Base-by-base conservation (phyloP, 2,797 vertebrate genomes). In the Hybognathus amarus region DNA sequence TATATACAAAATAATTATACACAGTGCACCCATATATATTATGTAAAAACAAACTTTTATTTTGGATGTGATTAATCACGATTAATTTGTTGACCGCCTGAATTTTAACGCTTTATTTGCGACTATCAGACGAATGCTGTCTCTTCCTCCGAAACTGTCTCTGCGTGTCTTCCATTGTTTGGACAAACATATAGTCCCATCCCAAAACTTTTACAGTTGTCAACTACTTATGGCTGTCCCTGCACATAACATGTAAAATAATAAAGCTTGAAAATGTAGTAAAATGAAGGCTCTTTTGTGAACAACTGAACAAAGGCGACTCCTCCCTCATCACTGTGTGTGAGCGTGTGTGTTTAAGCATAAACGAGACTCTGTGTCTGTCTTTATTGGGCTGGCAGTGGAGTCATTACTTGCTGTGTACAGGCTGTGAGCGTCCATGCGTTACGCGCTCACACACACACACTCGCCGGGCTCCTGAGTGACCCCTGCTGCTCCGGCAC, bases 401-500 rank as follows among this genome's bases (percentile, higher is more conserved):
- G 91, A 93, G 91, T 93, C 92, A 92, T 94, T 94, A 94, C 89
- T 88, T 88, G 87, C 90, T 91, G 90, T 90, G 91, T 92, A 92
- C 91, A 92, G 92, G 90, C 89, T 88, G 92, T 90, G 91, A 90
- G 91, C 91, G 87, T 81, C 91, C 92, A 94, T 92, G 93, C 93
- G 86, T 95, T 93, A 91, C 92, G 84, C 90, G n/a, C 63, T 70
- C 36, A 56, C 67, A 45, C 45, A 47, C 45, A 47, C 80, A 76
- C 64, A 52, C 52, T 92, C 90, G 88, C 92, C 87, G 92, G 90
- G 92, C 91, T 93, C 93, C 92, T 94, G 73, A 94, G 92, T 95
- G 95, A 95, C 94, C 95, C 94, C 95, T 94, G 92, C 95, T 95
- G 95, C 93, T 94, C 92, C 91, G 89, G 91, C 91, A 89, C 92